Conservation (phyloP, 2,113 vertebrate genomes). For the Ondatra zibethicus region DNA sequence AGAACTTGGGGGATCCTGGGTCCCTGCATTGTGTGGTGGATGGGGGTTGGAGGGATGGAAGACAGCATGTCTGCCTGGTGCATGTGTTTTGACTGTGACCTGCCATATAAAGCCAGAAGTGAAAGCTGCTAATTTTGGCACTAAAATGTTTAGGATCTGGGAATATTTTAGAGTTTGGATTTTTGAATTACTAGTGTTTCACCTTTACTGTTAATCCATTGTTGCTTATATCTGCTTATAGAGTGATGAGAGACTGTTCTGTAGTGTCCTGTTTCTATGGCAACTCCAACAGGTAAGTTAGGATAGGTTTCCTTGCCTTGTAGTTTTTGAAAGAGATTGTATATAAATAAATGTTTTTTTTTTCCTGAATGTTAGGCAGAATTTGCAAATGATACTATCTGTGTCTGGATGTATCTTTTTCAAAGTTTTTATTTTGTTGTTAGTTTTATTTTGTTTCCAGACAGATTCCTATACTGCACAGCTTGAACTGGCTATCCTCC, state of each 20-base stretch:
- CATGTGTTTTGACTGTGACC: neutral
- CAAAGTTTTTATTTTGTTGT: neutral
- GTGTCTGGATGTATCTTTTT: neutral
- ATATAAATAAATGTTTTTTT: neutral
- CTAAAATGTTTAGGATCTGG: neutral
- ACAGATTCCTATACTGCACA: neutral
- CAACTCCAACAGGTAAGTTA: neutral
- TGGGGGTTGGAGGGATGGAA: neutral
- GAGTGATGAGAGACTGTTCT: neutral
- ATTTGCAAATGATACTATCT: neutral
- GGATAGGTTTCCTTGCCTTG: neutral
- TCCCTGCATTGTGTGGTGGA: neutral
- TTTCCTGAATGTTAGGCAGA: neutral
- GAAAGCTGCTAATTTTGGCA: neutral
- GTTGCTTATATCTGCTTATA: neutral
- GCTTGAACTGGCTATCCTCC: no score
- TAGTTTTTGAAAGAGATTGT: neutral
- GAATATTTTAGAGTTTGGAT: neutral
- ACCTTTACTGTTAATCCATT: neutral
- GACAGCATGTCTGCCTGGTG: neutral
- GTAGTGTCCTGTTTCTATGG: no score
- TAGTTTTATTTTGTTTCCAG: neutral
- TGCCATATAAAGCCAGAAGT: neutral
- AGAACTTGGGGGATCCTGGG: neutral
- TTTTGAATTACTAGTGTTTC: neutral